A percentile compares a stretch with the other conserved stretches of the same genome.
phyloP scores from a whole-genome alignment of 2,797 vertebrate genomes.

The Sarcoramphus papa region DNA sequence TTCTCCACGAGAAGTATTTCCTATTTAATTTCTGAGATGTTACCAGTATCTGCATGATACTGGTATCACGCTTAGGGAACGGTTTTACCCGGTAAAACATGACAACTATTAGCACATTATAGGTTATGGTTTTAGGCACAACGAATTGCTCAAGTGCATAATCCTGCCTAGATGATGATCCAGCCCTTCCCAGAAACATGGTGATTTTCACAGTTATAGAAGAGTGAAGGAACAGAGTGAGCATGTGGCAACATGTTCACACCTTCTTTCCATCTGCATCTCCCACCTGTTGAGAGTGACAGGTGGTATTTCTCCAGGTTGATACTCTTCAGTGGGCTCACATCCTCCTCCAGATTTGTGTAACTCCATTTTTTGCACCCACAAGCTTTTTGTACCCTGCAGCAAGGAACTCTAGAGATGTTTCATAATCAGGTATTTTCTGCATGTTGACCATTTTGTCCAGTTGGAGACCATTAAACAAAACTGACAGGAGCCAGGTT shows the following conservation, averaged over 20 bases:
- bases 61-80: not conserved
- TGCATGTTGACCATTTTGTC: not conserved
- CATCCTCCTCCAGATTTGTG: not conserved
- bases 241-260: not conserved
- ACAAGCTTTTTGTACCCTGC: not conserved
- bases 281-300: not conserved
- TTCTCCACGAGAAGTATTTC: not conserved
- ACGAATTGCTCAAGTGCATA: not conserved
- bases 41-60: not conserved
- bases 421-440: not conserved
- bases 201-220: not conserved
- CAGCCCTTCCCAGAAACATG: not conserved
- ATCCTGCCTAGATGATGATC: not conserved
- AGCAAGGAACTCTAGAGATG: not conserved
- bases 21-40: not conserved
- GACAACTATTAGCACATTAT: not conserved
- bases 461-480: not conserved
- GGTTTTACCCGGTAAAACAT: not conserved
- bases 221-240: not conserved
- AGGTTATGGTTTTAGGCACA: not conserved
- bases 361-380: not conserved
- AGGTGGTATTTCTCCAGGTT: not conserved
- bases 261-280: constrained; percentile 3
- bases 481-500: not conserved
- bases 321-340: not conserved